Base-by-base conservation (phyloP, 2,888 invertebrate genomes). In the Plemyria rubiginata region DNA sequence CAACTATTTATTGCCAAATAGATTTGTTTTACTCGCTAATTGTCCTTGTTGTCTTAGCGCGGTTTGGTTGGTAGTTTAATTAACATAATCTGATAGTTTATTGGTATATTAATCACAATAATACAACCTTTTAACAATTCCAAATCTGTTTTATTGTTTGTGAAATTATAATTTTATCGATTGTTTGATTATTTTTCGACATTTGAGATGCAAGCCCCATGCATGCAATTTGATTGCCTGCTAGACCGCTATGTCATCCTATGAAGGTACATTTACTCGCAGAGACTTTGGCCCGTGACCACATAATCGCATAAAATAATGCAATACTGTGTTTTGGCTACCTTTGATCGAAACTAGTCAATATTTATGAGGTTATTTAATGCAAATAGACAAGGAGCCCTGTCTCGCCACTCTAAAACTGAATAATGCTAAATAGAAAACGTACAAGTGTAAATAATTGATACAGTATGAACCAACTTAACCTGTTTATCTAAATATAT, bases 31-130 rank as follows among this genome's bases (percentile, higher is more conserved):
- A 49, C 48, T 29, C 1, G 15, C 43, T 49, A 4, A 29, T n/a
- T n/a, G 13, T 29, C 4, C 28, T 49, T 49, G 48, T 48, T 29
- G 29, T 49, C 12, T 12, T 49, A n/a, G n/a, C 48, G 29, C n/a
- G n/a, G 29, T 29, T 49, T 49, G 13, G 28, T 45, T 45, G 11
- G 11, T 46, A 28, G 11, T 28, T 28, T 46, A 43, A 43, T 16
- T 43, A 13, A 5, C 41, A 41, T 41, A 41, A 41, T 41, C 41
- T n/a, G 0, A n/a, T n/a, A 15, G 7, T 13, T 6, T 8, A 15
- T 15, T 43, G 13, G 15, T 43, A 43, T 8, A 43, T 43, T 43
- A 38, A 7, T 38, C 8, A 0, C 1, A 2, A 11, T 38, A 38
- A 11, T 3, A 11, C 8, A 38, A 32, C 7, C 36, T 38, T 38